A percentile compares a stretch with the other conserved stretches of the same genome.
phyloP scores from a whole-genome alignment of 2,797 vertebrate species.

The Takifugu ocellatus region DNA sequence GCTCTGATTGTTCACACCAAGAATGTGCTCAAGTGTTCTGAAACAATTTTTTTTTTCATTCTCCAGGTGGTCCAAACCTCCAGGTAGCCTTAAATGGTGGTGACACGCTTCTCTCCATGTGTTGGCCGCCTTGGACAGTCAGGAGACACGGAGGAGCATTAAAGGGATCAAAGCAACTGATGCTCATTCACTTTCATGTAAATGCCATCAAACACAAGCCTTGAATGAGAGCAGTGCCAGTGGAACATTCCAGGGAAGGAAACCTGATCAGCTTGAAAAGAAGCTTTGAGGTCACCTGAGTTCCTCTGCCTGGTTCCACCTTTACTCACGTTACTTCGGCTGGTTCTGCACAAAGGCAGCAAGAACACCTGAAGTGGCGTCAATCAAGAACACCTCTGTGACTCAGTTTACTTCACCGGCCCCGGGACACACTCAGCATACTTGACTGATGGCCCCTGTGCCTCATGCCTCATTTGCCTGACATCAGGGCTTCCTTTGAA shows the following conservation, averaged over 20 bases:
- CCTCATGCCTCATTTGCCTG: constrained; percentile 32
- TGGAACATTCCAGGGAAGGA: constrained; percentile 42
- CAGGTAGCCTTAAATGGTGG: constrained; percentile 18
- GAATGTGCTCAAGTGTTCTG: too few species aligned
- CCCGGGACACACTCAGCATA: constrained; percentile 42
- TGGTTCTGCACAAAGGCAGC: neutral
- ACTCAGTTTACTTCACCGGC: constrained; percentile 46
- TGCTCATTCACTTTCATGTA: constrained; percentile 39
- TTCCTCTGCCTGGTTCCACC: constrained; percentile 26
- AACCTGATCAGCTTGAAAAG: constrained; percentile 46
- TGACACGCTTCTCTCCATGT: constrained; percentile 18
- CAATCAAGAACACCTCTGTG: constrained; percentile 27
- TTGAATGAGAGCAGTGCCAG: constrained; percentile 14
- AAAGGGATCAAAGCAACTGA: constrained; percentile 36
- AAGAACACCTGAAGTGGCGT: constrained; percentile 8
- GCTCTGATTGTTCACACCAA: too few species aligned
- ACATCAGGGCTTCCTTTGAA: constrained; percentile 45
- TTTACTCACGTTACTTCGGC: constrained; percentile 49
- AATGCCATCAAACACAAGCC: constrained; percentile 27
- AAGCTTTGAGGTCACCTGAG: constrained; percentile 61
- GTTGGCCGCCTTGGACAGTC: constrained; percentile 12
- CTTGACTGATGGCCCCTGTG: neutral
- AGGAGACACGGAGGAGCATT: constrained; percentile 20
- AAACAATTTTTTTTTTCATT: too few species aligned
- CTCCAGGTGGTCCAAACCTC: constrained; percentile 26